Evolutionary conservation across 1,140 invertebrate species (phyloP), one percentile per base, ranked within the genome.

Genomic region (Drosophila ambigua): DNA sequence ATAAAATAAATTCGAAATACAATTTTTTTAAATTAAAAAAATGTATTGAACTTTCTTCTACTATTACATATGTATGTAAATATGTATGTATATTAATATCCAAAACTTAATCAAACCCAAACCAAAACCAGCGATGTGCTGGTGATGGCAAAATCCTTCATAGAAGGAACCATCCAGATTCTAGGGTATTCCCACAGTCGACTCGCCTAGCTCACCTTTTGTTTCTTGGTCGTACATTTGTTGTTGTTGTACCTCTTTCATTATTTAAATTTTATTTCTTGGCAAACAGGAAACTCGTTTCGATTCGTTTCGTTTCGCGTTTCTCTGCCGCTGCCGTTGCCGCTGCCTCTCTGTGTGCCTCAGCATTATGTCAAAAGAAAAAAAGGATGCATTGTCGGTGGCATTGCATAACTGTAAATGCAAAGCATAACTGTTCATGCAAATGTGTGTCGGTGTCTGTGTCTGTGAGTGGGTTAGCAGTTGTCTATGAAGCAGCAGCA

Each of bases 351-450:
- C 41, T 24, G 23, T 68, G 66, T 50, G 63, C 39, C 51, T 68
- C 66, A 28, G 15, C 60, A 68, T 79, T 80, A 76, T 84, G 72
- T 72, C 80, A 72, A 84, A 24, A 24, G 20, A 24, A 4, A 24
- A 82, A 80, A 80, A 76, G 76, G 52, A 72, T 68, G 76, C 80
- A 84, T 84, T 81, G 79, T 82, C 59, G 58, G 59, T 77, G 69
- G 48, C 71, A 58, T 82, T 84, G 80, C 80, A 84, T 84, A 84
- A 84, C 80, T 79, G 80, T 84, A 68, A 81, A 81, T 80, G 72
- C 78, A 80, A 79, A 79, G 68, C 77, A 74, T 60, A 62, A 72
- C 48, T 46, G 59, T 53, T 48, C 44, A 60, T 54, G 9, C 45
- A 15, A 35, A 44, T 31, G 54, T 43, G 23, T 43, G 24, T 2